Conservation (phyloP, 2,113 vertebrate species). For the Buteo buteo region DNA sequence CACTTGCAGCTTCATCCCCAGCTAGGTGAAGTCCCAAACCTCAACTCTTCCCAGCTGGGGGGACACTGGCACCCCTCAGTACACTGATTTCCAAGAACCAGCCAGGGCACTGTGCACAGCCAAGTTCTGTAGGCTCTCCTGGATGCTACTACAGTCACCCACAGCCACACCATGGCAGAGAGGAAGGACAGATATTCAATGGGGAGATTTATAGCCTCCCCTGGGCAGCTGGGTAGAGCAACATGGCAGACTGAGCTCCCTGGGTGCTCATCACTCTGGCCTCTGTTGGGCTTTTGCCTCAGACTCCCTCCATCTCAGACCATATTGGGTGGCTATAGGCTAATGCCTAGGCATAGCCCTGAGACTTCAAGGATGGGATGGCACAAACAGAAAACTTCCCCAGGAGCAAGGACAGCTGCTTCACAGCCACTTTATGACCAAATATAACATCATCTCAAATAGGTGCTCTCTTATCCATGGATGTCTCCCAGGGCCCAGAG, state of each 20-base stretch:
- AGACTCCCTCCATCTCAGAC: not conserved
- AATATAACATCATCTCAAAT: not conserved
- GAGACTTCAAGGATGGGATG: not conserved
- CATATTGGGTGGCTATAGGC: not conserved
- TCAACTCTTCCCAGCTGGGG: not conserved
- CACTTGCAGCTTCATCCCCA: not conserved
- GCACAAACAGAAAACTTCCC: not conserved
- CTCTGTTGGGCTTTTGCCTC: not conserved
- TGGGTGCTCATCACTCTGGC: not conserved
- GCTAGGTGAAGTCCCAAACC: not conserved
- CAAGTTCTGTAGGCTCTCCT: not conserved
- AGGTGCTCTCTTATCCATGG: not conserved
- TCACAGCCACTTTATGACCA: not conserved
- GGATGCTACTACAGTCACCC: not conserved
- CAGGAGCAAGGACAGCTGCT: not conserved
- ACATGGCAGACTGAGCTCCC: not conserved
- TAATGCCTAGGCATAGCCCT: not conserved
- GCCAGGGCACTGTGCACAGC: accelerated
- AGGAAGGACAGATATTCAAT: not conserved
- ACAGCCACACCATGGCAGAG: not conserved
- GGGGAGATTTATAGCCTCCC: not conserved
- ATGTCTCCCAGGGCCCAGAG: not conserved
- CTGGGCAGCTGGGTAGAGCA: not conserved
- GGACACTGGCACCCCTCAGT: not conserved
- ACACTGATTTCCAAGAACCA: not conserved